Evolutionary conservation across 2,797 vertebrate species (phyloP).

Genomic region (Pantherophis alleghaniensis): DNA sequence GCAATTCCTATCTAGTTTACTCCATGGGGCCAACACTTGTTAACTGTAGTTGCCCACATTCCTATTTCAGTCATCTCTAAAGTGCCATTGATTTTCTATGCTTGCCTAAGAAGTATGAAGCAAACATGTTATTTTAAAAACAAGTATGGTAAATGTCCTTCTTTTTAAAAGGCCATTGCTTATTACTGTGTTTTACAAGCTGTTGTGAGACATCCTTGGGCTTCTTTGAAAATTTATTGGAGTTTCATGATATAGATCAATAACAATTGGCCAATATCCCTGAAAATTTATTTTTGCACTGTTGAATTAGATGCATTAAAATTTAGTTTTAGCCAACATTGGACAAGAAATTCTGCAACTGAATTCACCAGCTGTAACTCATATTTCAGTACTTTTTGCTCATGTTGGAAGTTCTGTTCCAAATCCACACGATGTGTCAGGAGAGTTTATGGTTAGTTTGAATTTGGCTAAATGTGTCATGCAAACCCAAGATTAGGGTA

Average conservation of each 20-base stretch:
- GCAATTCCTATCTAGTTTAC: no score
- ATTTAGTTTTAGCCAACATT: background rate
- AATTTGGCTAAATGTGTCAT: background rate
- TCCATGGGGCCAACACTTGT: no score
- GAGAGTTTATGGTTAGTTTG: background rate
- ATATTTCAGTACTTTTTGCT: background rate
- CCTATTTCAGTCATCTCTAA: background rate
- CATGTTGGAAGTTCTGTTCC: background rate
- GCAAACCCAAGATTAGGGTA: background rate
- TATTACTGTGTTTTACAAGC: background rate
- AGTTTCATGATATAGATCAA: background rate
- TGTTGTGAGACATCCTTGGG: background rate
- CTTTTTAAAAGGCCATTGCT: background rate
- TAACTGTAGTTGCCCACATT: background rate
- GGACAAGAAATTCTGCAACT: background rate
- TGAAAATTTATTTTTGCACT: background rate
- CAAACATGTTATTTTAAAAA: background rate
- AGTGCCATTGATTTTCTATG: background rate
- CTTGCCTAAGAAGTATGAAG: background rate
- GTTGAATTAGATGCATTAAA: background rate
- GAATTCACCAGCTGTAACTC: background rate
- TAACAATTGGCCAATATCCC: background rate
- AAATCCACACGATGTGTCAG: background rate
- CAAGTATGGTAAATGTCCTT: background rate
- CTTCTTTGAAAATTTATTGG: background rate